Percentiles rank a stretch among this genome's conserved stretches.
Evolutionary conservation across 30 jellyfish, hydroid and myxozoan genomes (phyloP).

Genomic region (Euphysa ruthae): DNA sequence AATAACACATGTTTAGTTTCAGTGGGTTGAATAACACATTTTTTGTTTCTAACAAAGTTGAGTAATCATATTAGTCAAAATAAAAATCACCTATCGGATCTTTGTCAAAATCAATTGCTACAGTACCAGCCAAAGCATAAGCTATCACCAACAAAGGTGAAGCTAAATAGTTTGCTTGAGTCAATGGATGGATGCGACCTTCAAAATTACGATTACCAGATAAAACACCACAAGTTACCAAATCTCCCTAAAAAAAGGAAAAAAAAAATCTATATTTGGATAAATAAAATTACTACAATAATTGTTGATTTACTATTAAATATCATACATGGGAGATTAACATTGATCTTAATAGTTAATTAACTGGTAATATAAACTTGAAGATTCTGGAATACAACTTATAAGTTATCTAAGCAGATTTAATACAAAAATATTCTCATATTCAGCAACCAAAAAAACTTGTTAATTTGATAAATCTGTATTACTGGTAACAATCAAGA

Average conservation of each 20-base stretch:
- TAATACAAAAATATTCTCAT: too few species aligned
- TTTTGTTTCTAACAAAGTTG: neutral
- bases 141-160: slow-evolving; percentile 85
- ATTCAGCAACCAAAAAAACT: too few species aligned
- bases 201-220: slow-evolving; percentile 91
- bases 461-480: too few species aligned
- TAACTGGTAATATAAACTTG: too few species aligned
- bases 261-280: neutral
- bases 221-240: slow-evolving; percentile 66
- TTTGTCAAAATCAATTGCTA: slow-evolving; percentile 61
- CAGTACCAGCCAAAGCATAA: slow-evolving; percentile 89
- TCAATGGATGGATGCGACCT: slow-evolving; percentile 86
- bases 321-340: too few species aligned
- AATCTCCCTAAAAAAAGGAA: slow-evolving; percentile 42
- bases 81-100: slow-evolving; percentile 73
- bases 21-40: too few species aligned
- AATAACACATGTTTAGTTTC: too few species aligned
- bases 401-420: too few species aligned
- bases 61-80: neutral
- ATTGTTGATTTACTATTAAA: too few species aligned
- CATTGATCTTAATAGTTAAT: too few species aligned
- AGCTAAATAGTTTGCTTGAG: slow-evolving; percentile 74
- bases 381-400: too few species aligned
- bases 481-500: too few species aligned
- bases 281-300: neutral